Base-by-base conservation (phyloP, 35 echinoderm and acorn worm species). In the Heliocidaris erythrogramma region DNA sequence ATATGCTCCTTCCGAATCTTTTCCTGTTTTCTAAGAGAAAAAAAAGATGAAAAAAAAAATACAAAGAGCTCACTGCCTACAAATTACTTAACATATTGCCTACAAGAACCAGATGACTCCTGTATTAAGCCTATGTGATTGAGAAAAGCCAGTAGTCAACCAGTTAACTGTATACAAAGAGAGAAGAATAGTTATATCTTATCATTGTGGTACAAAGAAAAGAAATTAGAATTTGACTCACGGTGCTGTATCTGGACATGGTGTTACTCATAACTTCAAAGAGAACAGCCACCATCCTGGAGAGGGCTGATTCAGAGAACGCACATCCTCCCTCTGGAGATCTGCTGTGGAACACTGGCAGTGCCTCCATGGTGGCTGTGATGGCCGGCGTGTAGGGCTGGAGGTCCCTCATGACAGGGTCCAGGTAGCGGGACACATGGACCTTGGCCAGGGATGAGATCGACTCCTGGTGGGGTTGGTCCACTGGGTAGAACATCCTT, bases 311-410 rank as follows among this genome's bases (percentile, higher is more conserved):
- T 32, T 97, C 98, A 48, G 91, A 92, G 49, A 92, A 92, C 30
- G 52, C 92, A 42, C 91, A 88, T 24, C 93, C 93, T 52, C 86
- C 87, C 93, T 96, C 60, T 94, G 86, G 59, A 17, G 49, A 6
- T 92, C 91, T 42, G 61, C 94, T 95, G 31, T 94, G 85, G 92
- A 97, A 99, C 12, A 99, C 86, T 13, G 96, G 90, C 7, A 99
- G 95, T 12, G 94, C 96, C n/a, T 95, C 94, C 98, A 99, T 99
- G 85, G 98, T 96, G 42, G 95, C 91, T 4, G 98, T 99, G 30
- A 95, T 97, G 24, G 97, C 94, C 48, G 96, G 97, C 13, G 88
- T 96, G 88, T 99, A 99, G 7, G 90, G 94, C 49, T 94, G 49
- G 27, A 94, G 95, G 30, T 99, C 98, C 42, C 92, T 91, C 29